Conservation (phyloP, 2,797 vertebrate species). For the Tauraco hartlaubi region DNA sequence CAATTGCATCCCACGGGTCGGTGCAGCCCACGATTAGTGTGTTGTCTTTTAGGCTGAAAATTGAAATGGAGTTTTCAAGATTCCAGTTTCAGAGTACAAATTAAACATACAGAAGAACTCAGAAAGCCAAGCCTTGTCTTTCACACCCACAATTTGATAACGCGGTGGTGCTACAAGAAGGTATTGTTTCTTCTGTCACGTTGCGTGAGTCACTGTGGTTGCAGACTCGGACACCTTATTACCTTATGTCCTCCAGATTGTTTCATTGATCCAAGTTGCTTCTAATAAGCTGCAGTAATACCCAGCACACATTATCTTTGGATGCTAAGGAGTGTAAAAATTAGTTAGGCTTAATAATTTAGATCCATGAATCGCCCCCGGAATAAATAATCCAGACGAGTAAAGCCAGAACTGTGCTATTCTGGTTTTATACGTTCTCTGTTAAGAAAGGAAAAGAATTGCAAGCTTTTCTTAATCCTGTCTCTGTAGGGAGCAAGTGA, state of each 20-base stretch:
- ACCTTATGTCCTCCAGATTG: background rate
- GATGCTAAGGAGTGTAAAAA: background rate
- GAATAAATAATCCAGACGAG: background rate
- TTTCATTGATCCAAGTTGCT: background rate
- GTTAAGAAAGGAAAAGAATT: background rate
- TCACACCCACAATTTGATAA: rapidly evolving
- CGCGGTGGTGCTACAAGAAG: background rate
- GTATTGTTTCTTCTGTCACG: background rate
- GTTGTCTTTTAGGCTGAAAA: background rate
- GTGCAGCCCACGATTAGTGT: background rate
- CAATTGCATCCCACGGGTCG: rapidly evolving
- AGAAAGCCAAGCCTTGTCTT: background rate
- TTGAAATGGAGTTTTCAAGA: background rate
- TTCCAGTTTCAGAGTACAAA: background rate
- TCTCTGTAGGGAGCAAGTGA: background rate
- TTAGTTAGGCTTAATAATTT: background rate
- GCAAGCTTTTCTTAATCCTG: background rate
- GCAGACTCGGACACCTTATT: background rate
- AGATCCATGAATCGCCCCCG: background rate
- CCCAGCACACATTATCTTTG: background rate
- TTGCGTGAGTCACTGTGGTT: background rate
- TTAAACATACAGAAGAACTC: background rate
- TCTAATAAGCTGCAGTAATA: background rate
- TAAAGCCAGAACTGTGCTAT: background rate
- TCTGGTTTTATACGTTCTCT: background rate